Percentiles rank a stretch among this genome's conserved stretches.
phyloP scores from a whole-genome alignment of 2,888 invertebrate genomes.

The Mactromeris polynyma region DNA sequence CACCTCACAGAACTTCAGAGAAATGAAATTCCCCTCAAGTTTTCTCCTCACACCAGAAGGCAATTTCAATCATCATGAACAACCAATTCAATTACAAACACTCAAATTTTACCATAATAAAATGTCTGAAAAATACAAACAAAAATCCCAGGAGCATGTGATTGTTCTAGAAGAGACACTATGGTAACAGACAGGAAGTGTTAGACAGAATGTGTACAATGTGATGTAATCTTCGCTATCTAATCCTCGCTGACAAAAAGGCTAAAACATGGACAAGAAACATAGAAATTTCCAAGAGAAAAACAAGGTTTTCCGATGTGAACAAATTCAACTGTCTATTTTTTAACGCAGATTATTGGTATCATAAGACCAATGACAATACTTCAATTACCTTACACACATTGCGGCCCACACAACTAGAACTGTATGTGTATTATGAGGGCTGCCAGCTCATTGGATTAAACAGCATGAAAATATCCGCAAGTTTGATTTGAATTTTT shows the following conservation, averaged over 20 bases:
- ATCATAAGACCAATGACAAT: no score
- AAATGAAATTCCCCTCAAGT: slow-evolving; percentile 4
- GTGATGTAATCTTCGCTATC: background rate
- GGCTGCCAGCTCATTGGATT: no score
- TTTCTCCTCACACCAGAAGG: background rate
- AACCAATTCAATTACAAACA: background rate
- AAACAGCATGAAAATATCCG: no score
- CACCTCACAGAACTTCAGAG: background rate
- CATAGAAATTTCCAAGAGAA: background rate
- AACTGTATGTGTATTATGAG: no score
- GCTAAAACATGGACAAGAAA: background rate
- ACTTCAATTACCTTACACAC: no score
- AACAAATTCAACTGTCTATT: background rate
- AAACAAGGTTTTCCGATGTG: background rate
- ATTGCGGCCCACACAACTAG: no score
- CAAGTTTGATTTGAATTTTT: no score
- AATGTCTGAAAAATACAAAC: slow-evolving; percentile 12
- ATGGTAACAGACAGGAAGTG: slow-evolving; percentile 1
- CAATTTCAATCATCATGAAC: slow-evolving; percentile 5
- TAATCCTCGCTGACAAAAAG: background rate
- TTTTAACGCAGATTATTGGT: background rate
- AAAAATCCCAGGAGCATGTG: background rate
- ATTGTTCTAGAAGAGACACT: background rate
- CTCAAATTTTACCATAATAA: slow-evolving; percentile 7
- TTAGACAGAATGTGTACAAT: background rate